Evolutionary conservation across 2,113 vertebrate genomes (phyloP), one percentile per base, ranked within the genome.

Genomic region (Bubo blakistoni): DNA sequence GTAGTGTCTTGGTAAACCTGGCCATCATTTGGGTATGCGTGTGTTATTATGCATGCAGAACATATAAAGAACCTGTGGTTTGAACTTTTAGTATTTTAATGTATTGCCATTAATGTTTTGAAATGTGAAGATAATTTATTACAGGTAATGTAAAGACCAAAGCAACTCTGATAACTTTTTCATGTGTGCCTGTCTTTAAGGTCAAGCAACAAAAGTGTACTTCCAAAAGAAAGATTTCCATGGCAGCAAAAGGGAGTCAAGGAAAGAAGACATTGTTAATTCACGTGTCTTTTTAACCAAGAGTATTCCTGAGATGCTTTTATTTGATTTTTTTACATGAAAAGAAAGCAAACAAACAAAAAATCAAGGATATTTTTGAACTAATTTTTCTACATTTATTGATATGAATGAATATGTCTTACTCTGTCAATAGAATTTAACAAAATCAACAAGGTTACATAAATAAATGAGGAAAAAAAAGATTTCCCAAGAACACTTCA

Each of bases 141-240:
- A 34, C 9, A 57, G 10, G 20, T 40, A 77, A 70, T n/a, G 18
- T 55, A 66, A 95, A 51, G 20, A 81, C 18, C n/a, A 70, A 73
- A 87, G 26, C 6, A 81, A 29, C 10, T 73, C 16, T 34, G 13
- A 52, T 61, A 51, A 47, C 5, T 52, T 83, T 82, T 82, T 76
- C 66, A 83, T 0, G 1, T 30, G 6, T 46, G 15, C 24, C 55
- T 49, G 9, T 80, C 34, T 81, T 89, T 66, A 69, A 89, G 63
- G 72, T 89, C 77, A 91, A 87, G n/a, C 11, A 87, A 17, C 7
- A 81, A 73, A 91, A 65, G 5, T 13, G 0, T 44, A 8, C 11
- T 80, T 86, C 91, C 40, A 62, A 72, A 81, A 82, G 58, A 51
- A 62, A 70, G n/a, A 86, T 93, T 97, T 97, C 96, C 73, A 97